Evolutionary conservation across 1,140 invertebrate species (phyloP), one percentile per base, ranked within the genome.

Genomic region (Papilio aristodemus): DNA sequence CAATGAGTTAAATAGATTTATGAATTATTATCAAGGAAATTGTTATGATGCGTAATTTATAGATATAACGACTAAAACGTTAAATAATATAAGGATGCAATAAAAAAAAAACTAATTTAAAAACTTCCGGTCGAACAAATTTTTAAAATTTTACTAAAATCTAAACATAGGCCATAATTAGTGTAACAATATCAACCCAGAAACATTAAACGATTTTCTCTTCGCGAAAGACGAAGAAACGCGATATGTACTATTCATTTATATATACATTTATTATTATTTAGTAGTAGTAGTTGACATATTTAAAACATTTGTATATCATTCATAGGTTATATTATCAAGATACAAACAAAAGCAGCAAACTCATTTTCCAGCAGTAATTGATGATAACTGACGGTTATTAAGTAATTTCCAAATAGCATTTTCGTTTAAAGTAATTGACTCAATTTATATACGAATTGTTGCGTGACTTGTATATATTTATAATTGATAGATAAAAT

Each of bases 391-490:
- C 17, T 25, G 46, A 22, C 46, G 19, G 46, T 10, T 54, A 54
- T 54, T 54, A 25, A 17, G 46, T 10, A 54, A 54, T 54, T 54
- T 22, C 19, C 46, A 11, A 54, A 54, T 25, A 11, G 19, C 19
- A 54, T 19, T 54, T 54, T 54, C 19, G 17, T 54, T 54, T 54
- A 54, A 54, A 54, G 10, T 54, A 54, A 54, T 54, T 19, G 46
- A 54, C 19, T 54, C 46, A 54, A 25, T 54, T 54, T 25, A 54
- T 22, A 54, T 4, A 54, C 19, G 3, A 54, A 54, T 32, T 19
- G 19, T 54, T 22, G 19, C 46, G 46, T 54, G 46, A 54, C 46
- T 54, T 54, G 19, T 54, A 19, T 54, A 22, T 54, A 11, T 25
- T 22, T 25, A 54, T 11, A 54, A 54, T 54, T 54, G 46, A 54